phyloP scores from a whole-genome alignment of 1,140 invertebrate genomes.

The Grapholita molesta region DNA sequence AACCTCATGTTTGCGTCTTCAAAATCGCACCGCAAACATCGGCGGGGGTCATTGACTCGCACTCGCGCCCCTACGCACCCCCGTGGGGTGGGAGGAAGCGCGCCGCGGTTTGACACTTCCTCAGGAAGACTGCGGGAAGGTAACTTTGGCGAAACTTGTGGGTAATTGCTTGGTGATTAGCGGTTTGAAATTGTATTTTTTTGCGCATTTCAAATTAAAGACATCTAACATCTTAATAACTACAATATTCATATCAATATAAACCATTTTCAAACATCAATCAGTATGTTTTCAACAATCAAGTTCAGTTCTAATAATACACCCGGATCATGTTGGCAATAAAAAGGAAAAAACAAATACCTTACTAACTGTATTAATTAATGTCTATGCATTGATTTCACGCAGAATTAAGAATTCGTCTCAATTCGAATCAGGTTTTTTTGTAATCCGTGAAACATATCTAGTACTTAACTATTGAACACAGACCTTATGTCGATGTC shows the following conservation, averaged over 20 bases:
- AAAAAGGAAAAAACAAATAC: not conserved
- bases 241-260: too few relatives aligned
- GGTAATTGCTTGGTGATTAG: not conserved
- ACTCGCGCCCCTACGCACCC: constrained; percentile 37
- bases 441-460: not conserved
- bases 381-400: constrained; percentile 6
- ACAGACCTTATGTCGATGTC: not conserved
- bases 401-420: constrained; percentile 8
- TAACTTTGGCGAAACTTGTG: constrained; percentile 60
- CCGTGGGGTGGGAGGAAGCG: constrained; percentile 52
- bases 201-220: not conserved
- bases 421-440: not conserved
- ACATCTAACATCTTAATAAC: too few relatives aligned
- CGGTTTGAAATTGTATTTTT: not conserved
- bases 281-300: not conserved
- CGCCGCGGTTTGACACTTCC: constrained; percentile 73
- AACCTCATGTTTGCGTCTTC: constrained; percentile 59
- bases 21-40: constrained; percentile 64
- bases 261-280: too few relatives aligned
- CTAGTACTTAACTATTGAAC: not conserved
- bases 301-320: not conserved
- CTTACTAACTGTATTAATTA: not conserved
- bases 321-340: not conserved
- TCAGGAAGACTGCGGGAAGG: constrained; percentile 55
- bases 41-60: constrained; percentile 35